These are phyloP conservation scores for Ruditapes philippinarum DNA, from an alignment of 1,140 invertebrate species.

Conservation along the genomic window DNA sequence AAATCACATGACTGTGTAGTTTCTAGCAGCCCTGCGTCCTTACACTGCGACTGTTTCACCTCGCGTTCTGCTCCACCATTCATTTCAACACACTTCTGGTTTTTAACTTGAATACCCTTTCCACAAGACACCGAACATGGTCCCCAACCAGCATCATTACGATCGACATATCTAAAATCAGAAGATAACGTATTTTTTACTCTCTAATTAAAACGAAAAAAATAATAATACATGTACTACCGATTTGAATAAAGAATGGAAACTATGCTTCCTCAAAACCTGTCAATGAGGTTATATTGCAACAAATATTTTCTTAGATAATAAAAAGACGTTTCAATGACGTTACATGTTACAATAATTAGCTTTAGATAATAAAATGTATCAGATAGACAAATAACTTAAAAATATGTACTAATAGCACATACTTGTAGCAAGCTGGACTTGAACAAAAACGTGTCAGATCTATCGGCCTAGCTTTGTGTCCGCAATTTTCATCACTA, in stretches of 20 bases:
- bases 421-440: conserved; percentile 28
- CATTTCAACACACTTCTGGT: neutral
- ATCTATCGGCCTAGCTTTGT: neutral
- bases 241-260: too few relatives aligned
- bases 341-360: too few relatives aligned
- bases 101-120: conserved; percentile 17
- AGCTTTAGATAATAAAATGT: too few relatives aligned
- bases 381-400: too few relatives aligned
- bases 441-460: neutral
- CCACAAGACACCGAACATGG: conserved; percentile 37
- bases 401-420: too few relatives aligned
- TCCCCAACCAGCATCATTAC: neutral
- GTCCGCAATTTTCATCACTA: neutral
- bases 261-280: too few relatives aligned
- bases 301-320: too few relatives aligned
- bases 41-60: neutral
- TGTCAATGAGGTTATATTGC: too few relatives aligned
- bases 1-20: conserved; percentile 4
- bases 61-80: neutral
- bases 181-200: too few relatives aligned
- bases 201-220: too few relatives aligned
- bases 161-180: neutral
- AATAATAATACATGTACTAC: too few relatives aligned
- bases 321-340: too few relatives aligned
- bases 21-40: neutral